A percentile compares a stretch with the other conserved stretches of the same genome.
Evolutionary conservation across 1,140 invertebrate genomes (phyloP).

Genomic region (Papilio machaon): DNA sequence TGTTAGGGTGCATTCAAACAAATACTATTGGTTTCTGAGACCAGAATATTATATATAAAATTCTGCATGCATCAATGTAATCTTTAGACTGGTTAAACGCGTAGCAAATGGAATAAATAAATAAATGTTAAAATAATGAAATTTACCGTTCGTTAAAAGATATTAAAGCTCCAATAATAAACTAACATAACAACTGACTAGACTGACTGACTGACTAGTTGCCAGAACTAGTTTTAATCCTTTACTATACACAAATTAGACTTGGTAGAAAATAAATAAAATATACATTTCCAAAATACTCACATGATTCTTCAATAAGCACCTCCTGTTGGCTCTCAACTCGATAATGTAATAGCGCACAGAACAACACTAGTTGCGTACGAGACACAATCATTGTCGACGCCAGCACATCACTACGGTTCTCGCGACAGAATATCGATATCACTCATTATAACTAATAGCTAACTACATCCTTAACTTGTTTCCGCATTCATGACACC

Average conservation of each 20-base stretch:
- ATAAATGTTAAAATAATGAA: too few relatives aligned
- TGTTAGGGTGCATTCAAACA: too few relatives aligned
- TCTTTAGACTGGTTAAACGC: too few relatives aligned
- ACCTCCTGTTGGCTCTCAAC: conserved; percentile 68
- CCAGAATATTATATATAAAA: too few relatives aligned
- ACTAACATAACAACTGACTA: background rate
- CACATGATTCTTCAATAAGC: conserved; percentile 71
- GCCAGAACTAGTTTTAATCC: too few relatives aligned
- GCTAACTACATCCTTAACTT: background rate
- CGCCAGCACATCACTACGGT: conserved; percentile 26
- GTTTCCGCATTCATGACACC: background rate
- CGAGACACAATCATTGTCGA: conserved; percentile 51
- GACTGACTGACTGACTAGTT: too few relatives aligned
- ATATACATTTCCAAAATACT: conserved; percentile 43
- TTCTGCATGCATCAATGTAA: too few relatives aligned
- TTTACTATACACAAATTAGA: too few relatives aligned
- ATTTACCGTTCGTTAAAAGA: too few relatives aligned
- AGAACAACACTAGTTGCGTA: conserved; percentile 50
- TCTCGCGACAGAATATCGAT: conserved; percentile 12
- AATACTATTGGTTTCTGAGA: too few relatives aligned
- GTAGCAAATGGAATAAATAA: too few relatives aligned
- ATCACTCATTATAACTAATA: conserved; percentile 11
- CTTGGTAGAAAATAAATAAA: background rate
- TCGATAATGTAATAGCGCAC: conserved; percentile 56
- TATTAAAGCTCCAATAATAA: too few relatives aligned